Conservation (phyloP, 2,888 invertebrate genomes). For the Lasioglossum morio region DNA sequence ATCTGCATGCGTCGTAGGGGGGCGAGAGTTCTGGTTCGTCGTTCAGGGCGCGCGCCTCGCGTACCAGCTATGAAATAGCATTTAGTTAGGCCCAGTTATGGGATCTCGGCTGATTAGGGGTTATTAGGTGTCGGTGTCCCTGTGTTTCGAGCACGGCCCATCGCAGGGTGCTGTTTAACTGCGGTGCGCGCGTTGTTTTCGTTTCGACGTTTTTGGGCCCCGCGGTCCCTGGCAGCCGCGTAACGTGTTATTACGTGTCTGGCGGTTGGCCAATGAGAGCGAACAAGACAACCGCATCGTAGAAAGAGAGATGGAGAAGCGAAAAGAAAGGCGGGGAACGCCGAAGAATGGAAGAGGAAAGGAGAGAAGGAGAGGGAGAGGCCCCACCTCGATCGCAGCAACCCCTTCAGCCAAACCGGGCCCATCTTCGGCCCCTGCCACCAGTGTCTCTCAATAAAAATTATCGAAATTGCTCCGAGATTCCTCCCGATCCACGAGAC, state of each 20-base stretch:
- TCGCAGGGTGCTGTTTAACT: slow-evolving; percentile 74
- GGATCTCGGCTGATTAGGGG: slow-evolving; percentile 81
- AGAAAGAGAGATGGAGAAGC: slow-evolving; percentile 53
- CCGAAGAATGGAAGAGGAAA: slow-evolving; percentile 14
- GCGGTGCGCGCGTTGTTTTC: slow-evolving; percentile 76
- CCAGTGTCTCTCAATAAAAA: slow-evolving; percentile 71
- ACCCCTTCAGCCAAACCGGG: slow-evolving; percentile 68
- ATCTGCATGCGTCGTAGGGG: not conserved
- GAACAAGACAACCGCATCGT: slow-evolving; percentile 16
- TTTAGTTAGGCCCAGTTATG: slow-evolving; percentile 82
- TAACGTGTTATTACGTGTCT: slow-evolving; percentile 83
- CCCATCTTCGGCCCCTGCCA: slow-evolving; percentile 59
- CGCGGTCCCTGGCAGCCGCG: slow-evolving; percentile 72
- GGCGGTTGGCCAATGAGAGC: slow-evolving; percentile 72
- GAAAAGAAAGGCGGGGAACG: slow-evolving; percentile 34
- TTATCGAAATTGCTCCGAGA: slow-evolving; percentile 66
- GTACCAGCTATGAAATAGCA: slow-evolving; percentile 75
- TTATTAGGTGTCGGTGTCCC: slow-evolving; percentile 83
- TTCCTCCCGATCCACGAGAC: slow-evolving; percentile 43
- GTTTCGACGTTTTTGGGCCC: slow-evolving; percentile 80
- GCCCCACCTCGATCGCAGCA: slow-evolving; percentile 51
- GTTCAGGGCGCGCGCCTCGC: slow-evolving; percentile 46
- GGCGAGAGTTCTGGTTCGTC: not conserved
- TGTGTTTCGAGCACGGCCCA: slow-evolving; percentile 76
- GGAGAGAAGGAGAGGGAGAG: slow-evolving; percentile 56